phyloP scores from a whole-genome alignment of 2,113 vertebrate genomes.

The Seriola aureovittata region DNA sequence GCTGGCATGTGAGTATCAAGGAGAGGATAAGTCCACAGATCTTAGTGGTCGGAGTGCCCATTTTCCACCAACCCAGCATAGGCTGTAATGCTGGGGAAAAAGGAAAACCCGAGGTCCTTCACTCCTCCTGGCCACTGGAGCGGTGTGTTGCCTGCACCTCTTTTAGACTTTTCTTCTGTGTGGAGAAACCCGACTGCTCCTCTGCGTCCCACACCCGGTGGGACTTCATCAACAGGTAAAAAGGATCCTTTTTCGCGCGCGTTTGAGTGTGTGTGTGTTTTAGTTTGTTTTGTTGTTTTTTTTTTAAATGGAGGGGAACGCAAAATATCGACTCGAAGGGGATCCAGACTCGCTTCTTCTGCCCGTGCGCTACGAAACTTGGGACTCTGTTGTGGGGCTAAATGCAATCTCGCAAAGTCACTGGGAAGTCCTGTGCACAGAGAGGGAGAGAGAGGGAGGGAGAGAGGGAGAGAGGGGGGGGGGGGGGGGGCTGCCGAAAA shows the following conservation, averaged over 20 bases:
- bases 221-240: conserved; percentile 80
- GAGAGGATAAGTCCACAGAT: conserved; percentile 77
- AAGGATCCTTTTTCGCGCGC: conserved; percentile 10
- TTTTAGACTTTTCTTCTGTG: conserved; percentile 57
- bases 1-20: conserved; percentile 77
- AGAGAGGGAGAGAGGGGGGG: conserved; percentile 18
- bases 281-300: not conserved
- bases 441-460: not conserved
- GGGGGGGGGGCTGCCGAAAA: conserved; percentile 45
- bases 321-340: conserved; percentile 25
- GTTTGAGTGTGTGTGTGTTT: no score
- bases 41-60: conserved; percentile 77
- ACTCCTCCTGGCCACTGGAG: conserved; percentile 64
- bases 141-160: conserved; percentile 51
- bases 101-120: conserved; percentile 68
- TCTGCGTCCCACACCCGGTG: conserved; percentile 72
- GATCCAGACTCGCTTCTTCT: conserved; percentile 47
- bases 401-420: conserved; percentile 66
- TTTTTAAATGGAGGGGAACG: not conserved
- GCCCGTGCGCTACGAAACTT: conserved; percentile 58
- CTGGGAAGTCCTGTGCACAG: conserved; percentile 70
- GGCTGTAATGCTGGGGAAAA: conserved; percentile 68
- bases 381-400: conserved; percentile 53
- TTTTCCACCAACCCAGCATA: conserved; percentile 79
- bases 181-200: conserved; percentile 62